Evolutionary conservation across 2,888 invertebrate species (phyloP), one percentile per base, ranked within the genome.

Genomic region (Rhamnusium bicolor): DNA sequence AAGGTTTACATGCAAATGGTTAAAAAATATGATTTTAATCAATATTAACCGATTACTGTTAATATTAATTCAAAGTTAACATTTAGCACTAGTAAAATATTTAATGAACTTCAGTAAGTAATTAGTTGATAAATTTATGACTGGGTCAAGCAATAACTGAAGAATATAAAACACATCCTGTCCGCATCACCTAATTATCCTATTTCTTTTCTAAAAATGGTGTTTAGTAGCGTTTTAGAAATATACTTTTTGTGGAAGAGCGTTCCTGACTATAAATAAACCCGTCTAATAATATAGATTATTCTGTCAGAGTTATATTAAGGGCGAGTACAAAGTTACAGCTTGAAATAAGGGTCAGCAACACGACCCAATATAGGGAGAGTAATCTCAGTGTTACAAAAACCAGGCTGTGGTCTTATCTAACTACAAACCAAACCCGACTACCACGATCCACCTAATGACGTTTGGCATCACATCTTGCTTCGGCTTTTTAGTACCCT

Each of bases 321-420:
- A 53, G 53, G 65, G 18, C 32, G 27, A 53, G 19, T 18, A 51
- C 53, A 19, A 46, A 61, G 61, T 61, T 32, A 58, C 58, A 29
- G 32, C 58, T 8, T 21, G 53, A 49, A 63, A 24, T 32, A 65
- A 21, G 62, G 69, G 69, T 46, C 32, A 29, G 58, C 29, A 62
- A 62, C 65, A 40, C 56, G 62, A 66, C 70, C 68, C 56, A 67
- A 73, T 68, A 58, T 46, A 67, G 29, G 54, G 27, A 49, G 49
- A 63, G 75, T 72, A 75, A 75, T 80, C 75, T 73, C 73, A 63
- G 76, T 70, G 70, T 71, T 71, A 69, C 76, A 79, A 76, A 77
- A 77, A 76, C 70, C 53, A 71, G 54, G 40, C 72, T 53, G 29
- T 29, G 47, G 67, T 54, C 65, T 75, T 72, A 72, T 75, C 75